Evolutionary conservation across 2,113 vertebrate genomes (phyloP).

Genomic region (Burhinus bistriatus): DNA sequence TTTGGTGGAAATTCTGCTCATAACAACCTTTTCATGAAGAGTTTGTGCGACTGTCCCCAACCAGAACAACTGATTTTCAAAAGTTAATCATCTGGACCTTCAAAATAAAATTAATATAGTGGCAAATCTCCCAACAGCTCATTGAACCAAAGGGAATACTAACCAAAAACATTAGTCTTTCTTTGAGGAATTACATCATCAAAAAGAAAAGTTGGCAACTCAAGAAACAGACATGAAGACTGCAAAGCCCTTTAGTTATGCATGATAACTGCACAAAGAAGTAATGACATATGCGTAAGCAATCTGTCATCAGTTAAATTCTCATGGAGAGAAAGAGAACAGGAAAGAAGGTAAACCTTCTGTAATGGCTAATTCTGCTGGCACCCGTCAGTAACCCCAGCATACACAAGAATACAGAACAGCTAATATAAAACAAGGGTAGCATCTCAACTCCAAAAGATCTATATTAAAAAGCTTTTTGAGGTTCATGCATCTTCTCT

Average conservation of each 20-base stretch:
- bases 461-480: slow-evolving; percentile 9
- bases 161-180: neutral
- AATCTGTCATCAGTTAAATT: neutral
- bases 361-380: neutral
- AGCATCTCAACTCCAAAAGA: neutral
- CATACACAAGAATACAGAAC: neutral
- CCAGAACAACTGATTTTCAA: neutral
- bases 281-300: neutral
- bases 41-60: neutral
- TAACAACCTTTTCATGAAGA: neutral
- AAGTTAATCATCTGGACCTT: neutral
- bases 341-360: neutral
- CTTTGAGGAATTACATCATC: neutral
- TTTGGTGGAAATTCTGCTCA: neutral
- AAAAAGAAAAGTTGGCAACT: neutral
- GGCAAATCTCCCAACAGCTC: neutral
- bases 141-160: neutral
- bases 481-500: slow-evolving; percentile 1
- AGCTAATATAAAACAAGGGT: neutral
- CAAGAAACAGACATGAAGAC: neutral
- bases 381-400: neutral
- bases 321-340: neutral
- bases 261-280: neutral
- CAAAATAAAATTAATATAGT: neutral
- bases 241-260: neutral